Evolutionary conservation across 2,888 invertebrate genomes (phyloP), one percentile per base, ranked within the genome.

Genomic region (Thelaira solivaga): DNA sequence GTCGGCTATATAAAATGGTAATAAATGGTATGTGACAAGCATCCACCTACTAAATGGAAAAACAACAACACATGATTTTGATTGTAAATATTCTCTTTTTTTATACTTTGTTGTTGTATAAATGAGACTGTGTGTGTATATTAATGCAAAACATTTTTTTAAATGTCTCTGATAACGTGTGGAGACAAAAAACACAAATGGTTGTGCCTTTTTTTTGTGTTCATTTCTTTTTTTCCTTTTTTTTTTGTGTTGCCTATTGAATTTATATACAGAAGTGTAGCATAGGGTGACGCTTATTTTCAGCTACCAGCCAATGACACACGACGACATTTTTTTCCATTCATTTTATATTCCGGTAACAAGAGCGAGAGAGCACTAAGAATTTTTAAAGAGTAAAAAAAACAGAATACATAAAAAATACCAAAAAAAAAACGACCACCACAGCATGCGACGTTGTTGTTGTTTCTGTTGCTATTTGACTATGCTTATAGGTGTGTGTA

Each of bases 281-380:
- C 53, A 73, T 77, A 77, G 78, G 78, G 78, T 78, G 78, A 78
- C 76, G 73, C 51, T 73, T 69, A 53, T 69, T 53, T 62, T 65
- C 26, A 73, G 76, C 76, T 74, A 75, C 74, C 79, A 80, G 53
- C 87, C 87, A 88, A 88, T 88, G 88, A 88, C 87, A 88, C 87
- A 87, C 86, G 85, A 85, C 87, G 86, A 88, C 88, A 88, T 86
- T 86, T 86, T 39, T 82, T 64, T 69, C 18, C 24, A 55, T 45
- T 68, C 36, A 43, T 10, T 10, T 64, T 59, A 39, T 76, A 34
- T 36, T 65, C 59, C 62, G 53, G 57, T 45, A 77, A 71, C 20
- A 59, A 80, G 80, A 82, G 76, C 80, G 82, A 81, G 81, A 82
- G 76, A 80, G 80, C 76, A 77, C 45, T 65, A 80, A 67, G 77